Evolutionary conservation across 2,888 invertebrate species (phyloP), one percentile per base, ranked within the genome.

Genomic region (Physocephala rufipes): DNA sequence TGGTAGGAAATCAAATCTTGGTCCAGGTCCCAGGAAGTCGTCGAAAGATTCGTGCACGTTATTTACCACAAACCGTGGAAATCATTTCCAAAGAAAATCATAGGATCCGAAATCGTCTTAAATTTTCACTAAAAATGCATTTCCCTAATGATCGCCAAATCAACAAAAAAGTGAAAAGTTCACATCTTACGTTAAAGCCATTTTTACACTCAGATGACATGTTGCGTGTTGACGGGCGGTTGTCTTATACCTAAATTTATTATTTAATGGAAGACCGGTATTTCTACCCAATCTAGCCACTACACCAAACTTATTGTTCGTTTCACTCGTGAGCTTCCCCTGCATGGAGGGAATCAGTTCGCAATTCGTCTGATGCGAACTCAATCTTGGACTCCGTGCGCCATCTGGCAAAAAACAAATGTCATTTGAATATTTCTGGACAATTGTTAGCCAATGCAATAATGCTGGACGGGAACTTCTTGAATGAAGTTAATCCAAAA

Each of bases 181-280:
- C 53, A n/a, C 67, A 72, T 1, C 59, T 71, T 13, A 63, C 68
- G 1, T 51, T 75, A 2, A 73, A 71, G 47, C 67, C 72, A 19
- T 62, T 69, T 62, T n/a, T 73, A 7, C 70, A 74, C 47, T 2
- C 21, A 2, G 21, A 58, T 24, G 69, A 68, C 0, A 36, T 70
- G 4, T 58, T 63, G 59, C 64, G 61, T 30, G 67, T 71, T 1
- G 64, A 65, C 12, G 68, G 71, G 28, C 55, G 68, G 66, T 16
- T 26, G 13, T n/a, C 55, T 21, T n/a, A n/a, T 49, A n/a, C 19
- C 49, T n/a, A 49, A n/a, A 49, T n/a, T 2, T 49, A 19, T n/a
- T n/a, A 19, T 12, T 49, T 1, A 49, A 49, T 16, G n/a, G 49
- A 19, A 15, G n/a, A 7, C 49, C 5, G 13, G n/a, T 49, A 7